phyloP scores from a whole-genome alignment of 2,888 invertebrate genomes.

The Diaprepes abbreviatus region DNA sequence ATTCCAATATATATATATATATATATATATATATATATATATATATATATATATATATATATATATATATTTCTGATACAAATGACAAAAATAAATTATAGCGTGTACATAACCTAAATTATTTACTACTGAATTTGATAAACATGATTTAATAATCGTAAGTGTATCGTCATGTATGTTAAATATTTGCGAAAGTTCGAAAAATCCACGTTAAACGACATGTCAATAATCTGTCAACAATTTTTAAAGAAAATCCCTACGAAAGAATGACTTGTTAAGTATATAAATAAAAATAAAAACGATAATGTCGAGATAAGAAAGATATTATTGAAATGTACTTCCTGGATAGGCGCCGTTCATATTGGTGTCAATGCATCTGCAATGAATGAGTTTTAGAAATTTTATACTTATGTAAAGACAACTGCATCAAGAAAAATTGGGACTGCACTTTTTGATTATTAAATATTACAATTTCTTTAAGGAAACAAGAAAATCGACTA shows the following conservation, averaged over 20 bases:
- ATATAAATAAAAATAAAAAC: background rate
- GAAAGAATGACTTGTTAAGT: background rate
- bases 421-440: too few relatives aligned
- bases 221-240: background rate
- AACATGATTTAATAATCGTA: background rate
- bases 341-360: background rate
- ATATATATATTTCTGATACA: too few relatives aligned
- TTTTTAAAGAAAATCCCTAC: background rate
- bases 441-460: too few relatives aligned
- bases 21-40: background rate
- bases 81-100: too few relatives aligned
- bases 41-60: too few relatives aligned
- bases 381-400: too few relatives aligned
- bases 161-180: background rate
- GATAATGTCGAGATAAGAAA: background rate
- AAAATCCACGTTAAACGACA: background rate
- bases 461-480: too few relatives aligned
- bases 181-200: background rate
- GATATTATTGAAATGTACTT: background rate
- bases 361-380: constrained; percentile 1
- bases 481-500: too few relatives aligned
- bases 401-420: too few relatives aligned
- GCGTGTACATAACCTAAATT: background rate
- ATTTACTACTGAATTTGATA: background rate
- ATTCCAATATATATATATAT: background rate